Conservation (phyloP, 2,113 vertebrate genomes). For the Mola mola region DNA sequence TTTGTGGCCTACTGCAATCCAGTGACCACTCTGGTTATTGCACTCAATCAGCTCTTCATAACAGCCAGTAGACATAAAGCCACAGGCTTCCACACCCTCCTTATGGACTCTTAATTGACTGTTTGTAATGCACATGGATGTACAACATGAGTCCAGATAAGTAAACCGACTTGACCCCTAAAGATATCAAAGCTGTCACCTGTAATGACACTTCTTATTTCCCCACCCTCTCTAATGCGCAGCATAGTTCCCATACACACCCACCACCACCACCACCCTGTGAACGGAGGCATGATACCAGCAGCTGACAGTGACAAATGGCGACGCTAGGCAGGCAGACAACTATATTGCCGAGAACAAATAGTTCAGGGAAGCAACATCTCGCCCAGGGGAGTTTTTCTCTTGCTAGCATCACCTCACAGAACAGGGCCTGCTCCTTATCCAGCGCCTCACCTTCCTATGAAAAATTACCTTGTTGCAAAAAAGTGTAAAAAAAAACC, state of each 20-base stretch:
- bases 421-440: conserved; percentile 19
- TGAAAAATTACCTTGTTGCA: conserved; percentile 33
- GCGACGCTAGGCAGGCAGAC: conserved; percentile 16
- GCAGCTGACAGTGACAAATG: conserved; percentile 69
- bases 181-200: conserved; percentile 33
- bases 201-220: conserved; percentile 21
- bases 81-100: not conserved
- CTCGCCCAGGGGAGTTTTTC: conserved; percentile 33
- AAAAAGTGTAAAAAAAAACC: not conserved
- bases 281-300: conserved; percentile 7
- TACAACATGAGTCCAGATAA: not conserved
- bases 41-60: conserved; percentile 10
- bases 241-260: conserved; percentile 17
- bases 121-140: not conserved
- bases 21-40: conserved; percentile 5
- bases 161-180: not conserved
- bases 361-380: conserved; percentile 52
- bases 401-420: conserved; percentile 13
- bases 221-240: conserved; percentile 11
- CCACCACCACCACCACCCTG: not conserved
- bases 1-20: conserved; percentile 19
- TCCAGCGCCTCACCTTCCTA: conserved; percentile 4
- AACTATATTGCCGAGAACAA: conserved; percentile 48
- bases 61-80: not conserved
- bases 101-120: not conserved